Base-by-base conservation (phyloP, 92 coral and sea anemone species). In the Zoanthus sansibaricus region DNA sequence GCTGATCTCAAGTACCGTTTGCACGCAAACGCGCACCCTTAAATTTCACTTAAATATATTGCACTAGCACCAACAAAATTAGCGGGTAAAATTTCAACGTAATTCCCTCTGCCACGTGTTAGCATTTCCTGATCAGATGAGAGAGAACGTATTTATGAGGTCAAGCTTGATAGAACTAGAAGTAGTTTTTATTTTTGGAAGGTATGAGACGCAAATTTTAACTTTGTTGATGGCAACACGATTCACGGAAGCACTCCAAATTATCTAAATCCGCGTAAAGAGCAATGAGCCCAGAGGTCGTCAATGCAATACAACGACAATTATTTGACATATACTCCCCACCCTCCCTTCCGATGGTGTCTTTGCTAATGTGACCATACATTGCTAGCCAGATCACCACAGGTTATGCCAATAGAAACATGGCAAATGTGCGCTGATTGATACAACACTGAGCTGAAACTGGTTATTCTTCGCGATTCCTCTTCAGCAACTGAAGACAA, bases 301-400 rank as follows among this genome's bases (percentile, higher is more conserved):
- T 32, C 82, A 55, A 11, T 14, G 15, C 13, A 30, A 7, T 18
- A 16, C 32, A 56, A 32, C 54, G 47, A 68, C 9, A 16, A 5
- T 58, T 8, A 9, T 16, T 48, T 75, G 18, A n/a, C 13, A 5
- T 4, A 15, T 16, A 3, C 10, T 17, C 74, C 74, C 47, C 45
- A 66, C 85, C 85, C 85, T 80, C 85, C 54, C 85, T 74, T 80
- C 75, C 85, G 75, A 32, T 47, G 49, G 13, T 61, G 14, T 30
- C 10, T 56, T 61, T 4, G 25, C 6, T 42, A 15, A 62, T 56
- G 3, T 46, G 61, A 11, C 20, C 20, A 52, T 30, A 15, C 82
- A 46, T 33, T 51, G 48, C 82, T 25, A 68, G 48, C 82, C 13
- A 68, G 68, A 21, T 54, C 21, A 17, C 64, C n/a, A 37, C 55